A percentile compares a stretch with the other conserved stretches of the same genome.
Evolutionary conservation across 2,888 invertebrate genomes (phyloP).

Genomic region (Nowickia ferox): DNA sequence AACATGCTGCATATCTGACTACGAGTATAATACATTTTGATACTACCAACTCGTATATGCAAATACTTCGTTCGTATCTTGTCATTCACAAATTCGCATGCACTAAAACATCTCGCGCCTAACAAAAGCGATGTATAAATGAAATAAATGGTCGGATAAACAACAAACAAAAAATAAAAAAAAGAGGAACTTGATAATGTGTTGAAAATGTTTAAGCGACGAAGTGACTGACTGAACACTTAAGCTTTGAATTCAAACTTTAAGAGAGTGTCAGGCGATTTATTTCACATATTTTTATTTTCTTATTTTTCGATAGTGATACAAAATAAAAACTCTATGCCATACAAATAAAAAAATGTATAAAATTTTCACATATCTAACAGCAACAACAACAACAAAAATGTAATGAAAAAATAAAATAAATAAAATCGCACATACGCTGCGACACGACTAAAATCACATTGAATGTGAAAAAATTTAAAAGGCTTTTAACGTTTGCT

Average conservation of each 20-base stretch:
- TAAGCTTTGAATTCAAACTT: slow-evolving; percentile 37
- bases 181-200: neutral
- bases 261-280: slow-evolving; percentile 56
- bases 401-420: slow-evolving; percentile 15
- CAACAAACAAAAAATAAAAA: neutral
- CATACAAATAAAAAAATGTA: slow-evolving; percentile 51
- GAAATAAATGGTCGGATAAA: slow-evolving; percentile 17
- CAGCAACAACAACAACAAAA: slow-evolving; percentile 39
- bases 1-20: slow-evolving; percentile 49
- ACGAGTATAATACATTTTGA: slow-evolving; percentile 19
- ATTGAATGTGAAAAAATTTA: slow-evolving; percentile 67
- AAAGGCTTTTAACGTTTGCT: slow-evolving; percentile 72
- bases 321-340: slow-evolving; percentile 26
- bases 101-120: slow-evolving; percentile 18
- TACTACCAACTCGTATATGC: slow-evolving; percentile 13
- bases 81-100: slow-evolving; percentile 36
- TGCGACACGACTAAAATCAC: slow-evolving; percentile 73
- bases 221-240: slow-evolving; percentile 40
- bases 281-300: slow-evolving; percentile 20
- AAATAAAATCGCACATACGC: slow-evolving; percentile 79
- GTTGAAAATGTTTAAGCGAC: slow-evolving; percentile 36
- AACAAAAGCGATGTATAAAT: slow-evolving; percentile 10
- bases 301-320: slow-evolving; percentile 5
- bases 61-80: slow-evolving; percentile 43
- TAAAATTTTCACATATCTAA: slow-evolving; percentile 46